Conservation (phyloP, 2,113 vertebrate genomes). For the Probosciger aterrimus region DNA sequence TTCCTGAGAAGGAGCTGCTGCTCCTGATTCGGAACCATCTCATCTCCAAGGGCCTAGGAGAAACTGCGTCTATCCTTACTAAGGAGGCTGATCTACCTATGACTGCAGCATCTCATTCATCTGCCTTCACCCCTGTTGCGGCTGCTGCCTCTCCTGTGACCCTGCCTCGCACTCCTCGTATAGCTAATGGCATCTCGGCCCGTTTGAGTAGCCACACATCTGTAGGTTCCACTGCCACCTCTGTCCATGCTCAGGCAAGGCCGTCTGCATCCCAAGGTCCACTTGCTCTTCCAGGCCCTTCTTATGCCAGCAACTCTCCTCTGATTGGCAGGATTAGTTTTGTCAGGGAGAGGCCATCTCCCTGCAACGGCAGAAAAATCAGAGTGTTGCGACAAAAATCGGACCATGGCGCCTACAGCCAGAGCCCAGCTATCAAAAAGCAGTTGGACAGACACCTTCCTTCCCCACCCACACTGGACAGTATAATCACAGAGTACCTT, state of each 20-base stretch:
- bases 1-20: slow-evolving; percentile 95
- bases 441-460: slow-evolving; percentile 96
- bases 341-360: slow-evolving; percentile 87
- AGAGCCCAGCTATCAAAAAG: slow-evolving; percentile 98
- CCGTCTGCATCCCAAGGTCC: slow-evolving; percentile 77
- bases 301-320: slow-evolving; percentile 81
- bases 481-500: slow-evolving; percentile 98
- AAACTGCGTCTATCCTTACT: slow-evolving; percentile 87
- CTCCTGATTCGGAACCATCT: slow-evolving; percentile 96
- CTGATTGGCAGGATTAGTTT: slow-evolving; percentile 94
- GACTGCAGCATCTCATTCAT: slow-evolving; percentile 86
- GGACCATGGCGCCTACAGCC: slow-evolving; percentile 96
- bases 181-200: slow-evolving; percentile 87
- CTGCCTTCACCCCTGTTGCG: slow-evolving; percentile 80
- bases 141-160: slow-evolving; percentile 81
- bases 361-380: slow-evolving; percentile 86
- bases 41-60: slow-evolving; percentile 91
- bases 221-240: slow-evolving; percentile 72
- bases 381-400: slow-evolving; percentile 94
- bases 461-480: slow-evolving; percentile 94
- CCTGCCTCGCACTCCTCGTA: slow-evolving; percentile 90
- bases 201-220: slow-evolving; percentile 79
- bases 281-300: slow-evolving; percentile 74
- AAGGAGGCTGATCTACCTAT: slow-evolving; percentile 96
- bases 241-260: slow-evolving; percentile 81